A percentile compares a stretch with the other conserved stretches of the same genome.
Conservation (phyloP, 2,113 vertebrate genomes). For the Aramus guarauna region DNA sequence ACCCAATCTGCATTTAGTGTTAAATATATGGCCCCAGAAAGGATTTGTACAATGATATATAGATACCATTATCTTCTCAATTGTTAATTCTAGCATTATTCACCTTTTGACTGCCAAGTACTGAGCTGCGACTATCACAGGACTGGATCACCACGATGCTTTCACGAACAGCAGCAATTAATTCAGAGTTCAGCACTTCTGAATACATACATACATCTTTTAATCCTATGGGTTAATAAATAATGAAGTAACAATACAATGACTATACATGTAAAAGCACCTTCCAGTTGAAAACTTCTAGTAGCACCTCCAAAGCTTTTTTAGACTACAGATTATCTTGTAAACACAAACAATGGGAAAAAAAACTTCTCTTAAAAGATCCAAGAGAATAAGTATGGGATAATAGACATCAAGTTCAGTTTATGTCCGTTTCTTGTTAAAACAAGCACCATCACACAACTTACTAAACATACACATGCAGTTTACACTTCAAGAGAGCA, state of each 20-base stretch:
- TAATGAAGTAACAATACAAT: neutral
- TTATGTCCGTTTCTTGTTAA: neutral
- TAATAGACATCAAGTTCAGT: neutral
- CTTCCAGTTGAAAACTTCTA: neutral
- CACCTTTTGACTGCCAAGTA: neutral
- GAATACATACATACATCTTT: neutral
- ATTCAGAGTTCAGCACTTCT: neutral
- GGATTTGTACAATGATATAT: neutral
- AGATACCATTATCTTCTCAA: neutral
- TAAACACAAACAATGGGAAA: neutral
- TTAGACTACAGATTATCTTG: neutral
- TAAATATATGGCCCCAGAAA: neutral
- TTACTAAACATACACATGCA: neutral
- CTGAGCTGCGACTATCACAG: neutral
- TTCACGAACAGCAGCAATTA: neutral
- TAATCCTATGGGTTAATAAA: neutral
- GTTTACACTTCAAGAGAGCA: neutral
- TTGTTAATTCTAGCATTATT: neutral
- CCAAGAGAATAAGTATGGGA: neutral
- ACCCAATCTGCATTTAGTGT: neutral
- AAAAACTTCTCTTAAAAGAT: neutral
- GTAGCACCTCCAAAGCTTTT: neutral
- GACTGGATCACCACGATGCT: neutral
- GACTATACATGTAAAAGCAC: neutral
- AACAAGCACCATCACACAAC: neutral